These are phyloP conservation scores for Meghimatium bilineatum DNA, from an alignment of 2,888 invertebrate species.

Conservation along the genomic window DNA sequence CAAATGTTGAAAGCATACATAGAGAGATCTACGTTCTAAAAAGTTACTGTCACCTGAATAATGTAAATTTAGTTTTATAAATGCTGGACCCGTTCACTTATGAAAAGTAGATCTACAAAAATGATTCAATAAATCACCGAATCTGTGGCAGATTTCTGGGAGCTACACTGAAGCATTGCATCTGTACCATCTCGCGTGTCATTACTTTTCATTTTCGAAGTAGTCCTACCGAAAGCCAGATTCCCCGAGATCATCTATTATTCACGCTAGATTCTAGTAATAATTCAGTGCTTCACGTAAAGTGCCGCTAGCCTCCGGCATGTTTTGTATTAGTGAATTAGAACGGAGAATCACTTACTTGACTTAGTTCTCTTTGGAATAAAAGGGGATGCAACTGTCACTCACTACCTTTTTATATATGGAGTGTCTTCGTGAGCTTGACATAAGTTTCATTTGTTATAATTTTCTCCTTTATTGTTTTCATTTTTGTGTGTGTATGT, in stretches of 20 bases:
- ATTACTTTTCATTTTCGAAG: slow-evolving; percentile 11
- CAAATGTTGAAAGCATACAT: too few species aligned
- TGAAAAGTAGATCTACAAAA: not conserved
- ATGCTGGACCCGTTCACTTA: not conserved
- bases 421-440: too few species aligned
- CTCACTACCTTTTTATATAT: too few species aligned
- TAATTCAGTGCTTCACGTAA: slow-evolving; percentile 49
- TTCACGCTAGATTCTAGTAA: slow-evolving; percentile 48
- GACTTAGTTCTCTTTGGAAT: not conserved
- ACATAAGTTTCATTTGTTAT: too few species aligned
- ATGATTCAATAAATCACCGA: not conserved
- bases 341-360: not conserved
- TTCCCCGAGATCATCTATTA: slow-evolving; percentile 49
- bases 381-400: not conserved
- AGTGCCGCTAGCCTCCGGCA: slow-evolving; percentile 4
- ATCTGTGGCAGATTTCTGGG: not conserved
- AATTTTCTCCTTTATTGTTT: too few species aligned
- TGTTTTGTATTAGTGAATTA: slow-evolving; percentile 26
- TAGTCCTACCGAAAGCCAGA: slow-evolving; percentile 16
- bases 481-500: too few species aligned
- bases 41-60: too few species aligned
- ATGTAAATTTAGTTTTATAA: not conserved
- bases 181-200: not conserved
- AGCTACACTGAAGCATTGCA: not conserved
- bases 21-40: too few species aligned